Evolutionary conservation across 2,888 invertebrate genomes (phyloP), one percentile per base, ranked within the genome.

Genomic region (Microctonus hyperodae): DNA sequence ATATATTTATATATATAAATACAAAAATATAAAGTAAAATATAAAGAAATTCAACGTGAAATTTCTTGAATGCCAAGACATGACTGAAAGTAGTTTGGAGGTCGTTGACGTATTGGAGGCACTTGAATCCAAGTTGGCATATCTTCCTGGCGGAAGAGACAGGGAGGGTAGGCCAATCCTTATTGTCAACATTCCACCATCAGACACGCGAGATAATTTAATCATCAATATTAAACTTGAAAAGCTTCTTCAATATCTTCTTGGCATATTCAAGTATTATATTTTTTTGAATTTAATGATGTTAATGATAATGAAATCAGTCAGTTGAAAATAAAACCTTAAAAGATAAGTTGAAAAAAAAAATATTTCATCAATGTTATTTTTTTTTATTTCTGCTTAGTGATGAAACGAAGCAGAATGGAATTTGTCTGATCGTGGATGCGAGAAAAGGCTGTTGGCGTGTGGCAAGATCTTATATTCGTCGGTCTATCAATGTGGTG

Each of bases 91-190:
- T 65, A 73, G 70, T 64, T 55, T 82, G 78, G 88, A 89, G 86
- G 89, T 89, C 74, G 85, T 85, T 79, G 86, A 87, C 74, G 86
- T 88, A 73, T 83, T 88, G 81, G 86, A 86, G 76, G 87, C 87
- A 69, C 85, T 91, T 75, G 87, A 88, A 83, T 87, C 87, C 72
- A 87, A 87, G 76, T 84, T 87, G 73, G 89, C 88, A 66, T 86
- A 87, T 79, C 82, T 91, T 72, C 89, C 91, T 67, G 91, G 91
- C 72, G 89, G 90, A 72, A 86, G 88, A 70, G 91, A 91, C 84
- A 87, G 88, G 68, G 88, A 89, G 72, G 88, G 88, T 63, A 87
- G 88, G 70, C 88, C 91, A 62, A 83, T 91, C 75, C 84, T 91
- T 73, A 84, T 90, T 72, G 86, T 90, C 70, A 87, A 87, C 75